phyloP scores from a whole-genome alignment of 2,888 invertebrate genomes.

The Dynastes hyllus region DNA sequence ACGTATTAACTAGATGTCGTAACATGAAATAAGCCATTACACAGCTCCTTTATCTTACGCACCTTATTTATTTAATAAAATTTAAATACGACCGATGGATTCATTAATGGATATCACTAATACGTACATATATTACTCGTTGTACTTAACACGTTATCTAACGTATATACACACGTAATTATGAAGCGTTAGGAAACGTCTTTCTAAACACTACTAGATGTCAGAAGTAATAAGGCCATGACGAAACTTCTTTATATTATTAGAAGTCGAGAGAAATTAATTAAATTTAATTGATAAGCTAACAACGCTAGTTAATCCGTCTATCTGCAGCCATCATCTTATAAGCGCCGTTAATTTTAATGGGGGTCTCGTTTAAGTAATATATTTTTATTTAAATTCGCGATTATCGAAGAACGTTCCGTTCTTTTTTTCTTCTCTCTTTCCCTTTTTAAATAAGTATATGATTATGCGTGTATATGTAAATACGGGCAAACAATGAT shows the following conservation, averaged over 20 bases:
- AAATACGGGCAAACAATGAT: constrained; percentile 45
- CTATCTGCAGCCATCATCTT: constrained; percentile 17
- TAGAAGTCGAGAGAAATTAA: constrained; percentile 24
- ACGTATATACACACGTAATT: constrained; percentile 4
- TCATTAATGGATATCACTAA: constrained; percentile 13
- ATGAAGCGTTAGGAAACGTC: neutral
- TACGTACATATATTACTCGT: neutral
- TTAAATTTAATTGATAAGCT: constrained; percentile 29
- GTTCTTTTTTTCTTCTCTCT: neutral
- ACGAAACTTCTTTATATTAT: constrained; percentile 3
- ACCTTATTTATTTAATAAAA: constrained; percentile 7
- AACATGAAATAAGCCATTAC: neutral
- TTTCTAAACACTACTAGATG: neutral
- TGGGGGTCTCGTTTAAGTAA: neutral
- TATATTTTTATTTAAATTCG: constrained; percentile 15
- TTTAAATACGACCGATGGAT: constrained; percentile 6
- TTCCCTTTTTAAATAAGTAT: neutral
- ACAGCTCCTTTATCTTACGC: neutral
- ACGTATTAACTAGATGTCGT: constrained; percentile 5
- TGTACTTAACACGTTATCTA: constrained; percentile 22
- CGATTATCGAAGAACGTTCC: constrained; percentile 4
- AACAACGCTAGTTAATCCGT: constrained; percentile 22
- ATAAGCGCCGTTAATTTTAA: constrained; percentile 7
- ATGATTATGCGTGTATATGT: constrained; percentile 29
- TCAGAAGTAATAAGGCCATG: constrained; percentile 20